phyloP scores from a whole-genome alignment of 2,797 vertebrate species.

The Takifugu ocellatus region DNA sequence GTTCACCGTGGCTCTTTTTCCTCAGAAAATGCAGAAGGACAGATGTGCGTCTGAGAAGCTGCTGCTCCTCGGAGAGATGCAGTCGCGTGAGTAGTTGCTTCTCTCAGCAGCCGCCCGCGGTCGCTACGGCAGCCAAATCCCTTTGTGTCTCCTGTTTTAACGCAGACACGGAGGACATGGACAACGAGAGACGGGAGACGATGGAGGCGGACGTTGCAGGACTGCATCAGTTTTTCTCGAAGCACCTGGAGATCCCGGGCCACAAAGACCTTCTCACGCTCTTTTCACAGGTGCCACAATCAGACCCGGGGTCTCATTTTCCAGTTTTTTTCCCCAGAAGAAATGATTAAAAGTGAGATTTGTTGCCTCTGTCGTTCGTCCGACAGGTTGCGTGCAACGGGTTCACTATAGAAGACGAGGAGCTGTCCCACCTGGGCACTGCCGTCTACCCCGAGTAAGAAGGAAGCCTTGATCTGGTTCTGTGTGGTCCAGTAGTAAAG shows the following conservation, averaged over 20 bases:
- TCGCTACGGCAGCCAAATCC: no score
- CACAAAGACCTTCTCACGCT: constrained; percentile 80
- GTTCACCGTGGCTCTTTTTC: background rate
- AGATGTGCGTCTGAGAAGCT: constrained; percentile 69
- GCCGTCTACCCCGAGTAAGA: constrained; percentile 94
- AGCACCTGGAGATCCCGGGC: constrained; percentile 86
- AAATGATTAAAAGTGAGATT: no score
- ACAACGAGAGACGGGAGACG: constrained; percentile 87
- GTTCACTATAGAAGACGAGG: constrained; percentile 96
- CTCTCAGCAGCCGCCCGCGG: no score
- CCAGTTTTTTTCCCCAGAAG: background rate
- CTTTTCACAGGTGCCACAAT: constrained; percentile 85
- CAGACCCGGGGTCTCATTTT: constrained; percentile 1
- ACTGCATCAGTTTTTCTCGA: constrained; percentile 92
- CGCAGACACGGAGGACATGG: constrained; percentile 88
- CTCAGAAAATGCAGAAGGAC: constrained; percentile 71
- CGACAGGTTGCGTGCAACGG: constrained; percentile 93
- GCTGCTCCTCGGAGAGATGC: constrained; percentile 66
- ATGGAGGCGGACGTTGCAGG: constrained; percentile 85
- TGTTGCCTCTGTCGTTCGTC: background rate
- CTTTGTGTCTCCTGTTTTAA: background rate
- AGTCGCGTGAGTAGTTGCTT: constrained; percentile 68
- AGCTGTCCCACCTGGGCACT: constrained; percentile 91
- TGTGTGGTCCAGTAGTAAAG: constrained; percentile 11
- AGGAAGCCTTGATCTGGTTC: background rate